A percentile compares a stretch with the other conserved stretches of the same genome.
Evolutionary conservation across 92 coral and sea anemone genomes (phyloP).

Genomic region (Siderastrea siderea): DNA sequence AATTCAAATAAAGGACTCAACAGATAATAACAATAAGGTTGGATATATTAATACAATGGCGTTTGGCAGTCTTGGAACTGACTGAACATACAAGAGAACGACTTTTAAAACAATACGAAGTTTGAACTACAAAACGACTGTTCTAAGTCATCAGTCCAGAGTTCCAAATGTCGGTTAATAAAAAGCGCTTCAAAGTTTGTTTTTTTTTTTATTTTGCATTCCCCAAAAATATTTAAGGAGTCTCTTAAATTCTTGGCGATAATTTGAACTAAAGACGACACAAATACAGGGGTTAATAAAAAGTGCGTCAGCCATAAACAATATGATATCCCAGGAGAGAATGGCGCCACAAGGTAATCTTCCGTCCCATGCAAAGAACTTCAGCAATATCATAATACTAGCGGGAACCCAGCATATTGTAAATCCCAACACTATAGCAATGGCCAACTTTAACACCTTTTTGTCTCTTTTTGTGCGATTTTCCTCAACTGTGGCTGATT

Average conservation of each 20-base stretch:
- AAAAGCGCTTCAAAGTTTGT: no score
- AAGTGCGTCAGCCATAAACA: constrained; percentile 30
- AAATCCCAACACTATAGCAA: constrained; percentile 37
- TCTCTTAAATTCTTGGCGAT: constrained; percentile 36
- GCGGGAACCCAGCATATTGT: constrained; percentile 31
- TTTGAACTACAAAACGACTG: no score
- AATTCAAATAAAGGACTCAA: no score
- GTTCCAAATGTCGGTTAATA: no score
- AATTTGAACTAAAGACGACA: constrained; percentile 39
- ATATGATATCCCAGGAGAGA: constrained; percentile 3
- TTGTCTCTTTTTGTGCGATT: neutral
- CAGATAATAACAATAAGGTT: no score
- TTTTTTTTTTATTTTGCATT: no score
- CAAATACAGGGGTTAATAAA: constrained; percentile 41
- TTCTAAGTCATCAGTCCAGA: no score
- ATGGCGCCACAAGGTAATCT: constrained; percentile 7
- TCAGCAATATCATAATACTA: neutral
- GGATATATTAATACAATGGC: no score
- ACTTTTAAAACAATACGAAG: no score
- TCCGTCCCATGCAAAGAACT: neutral
- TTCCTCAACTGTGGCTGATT: neutral
- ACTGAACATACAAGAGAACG: no score
- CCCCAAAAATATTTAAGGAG: neutral
- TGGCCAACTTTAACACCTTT: constrained; percentile 33
- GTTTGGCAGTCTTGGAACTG: no score